phyloP scores from a whole-genome alignment of 2,113 vertebrate species.

The Cephalopterus ornatus region DNA sequence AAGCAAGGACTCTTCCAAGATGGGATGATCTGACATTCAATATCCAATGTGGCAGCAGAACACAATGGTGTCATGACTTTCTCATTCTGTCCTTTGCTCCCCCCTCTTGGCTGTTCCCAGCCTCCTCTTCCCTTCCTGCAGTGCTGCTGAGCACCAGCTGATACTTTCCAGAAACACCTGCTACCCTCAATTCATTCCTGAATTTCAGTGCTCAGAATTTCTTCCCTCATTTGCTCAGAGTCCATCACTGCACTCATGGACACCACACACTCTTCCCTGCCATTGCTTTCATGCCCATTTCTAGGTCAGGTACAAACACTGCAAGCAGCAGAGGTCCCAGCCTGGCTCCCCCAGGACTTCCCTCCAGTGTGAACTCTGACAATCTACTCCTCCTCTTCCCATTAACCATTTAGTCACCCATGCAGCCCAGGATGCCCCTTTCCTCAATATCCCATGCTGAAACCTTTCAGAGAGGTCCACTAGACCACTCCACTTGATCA shows the following conservation, averaged over 20 bases:
- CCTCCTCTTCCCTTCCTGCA: background rate
- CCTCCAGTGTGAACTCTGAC: background rate
- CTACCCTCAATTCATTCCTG: background rate
- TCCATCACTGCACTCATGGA: accelerated
- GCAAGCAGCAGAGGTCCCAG: background rate
- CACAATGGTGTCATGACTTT: accelerated
- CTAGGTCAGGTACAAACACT: background rate
- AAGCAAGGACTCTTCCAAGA: background rate
- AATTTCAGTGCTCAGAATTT: background rate
- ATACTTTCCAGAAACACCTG: background rate
- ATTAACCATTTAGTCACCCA: background rate
- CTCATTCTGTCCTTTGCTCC: background rate
- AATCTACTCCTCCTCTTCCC: background rate
- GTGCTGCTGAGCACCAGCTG: accelerated
- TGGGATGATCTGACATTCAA: background rate
- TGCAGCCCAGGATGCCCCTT: background rate
- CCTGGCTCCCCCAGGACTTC: background rate
- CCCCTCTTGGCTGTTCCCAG: background rate
- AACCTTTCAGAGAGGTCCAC: background rate
- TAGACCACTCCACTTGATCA: background rate
- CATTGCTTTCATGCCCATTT: background rate
- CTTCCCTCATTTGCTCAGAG: background rate
- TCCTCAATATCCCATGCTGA: background rate
- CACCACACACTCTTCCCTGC: accelerated
- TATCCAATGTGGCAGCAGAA: background rate